Evolutionary conservation across 2,797 vertebrate genomes (phyloP).

Genomic region (Limnodromus scolopaceus): DNA sequence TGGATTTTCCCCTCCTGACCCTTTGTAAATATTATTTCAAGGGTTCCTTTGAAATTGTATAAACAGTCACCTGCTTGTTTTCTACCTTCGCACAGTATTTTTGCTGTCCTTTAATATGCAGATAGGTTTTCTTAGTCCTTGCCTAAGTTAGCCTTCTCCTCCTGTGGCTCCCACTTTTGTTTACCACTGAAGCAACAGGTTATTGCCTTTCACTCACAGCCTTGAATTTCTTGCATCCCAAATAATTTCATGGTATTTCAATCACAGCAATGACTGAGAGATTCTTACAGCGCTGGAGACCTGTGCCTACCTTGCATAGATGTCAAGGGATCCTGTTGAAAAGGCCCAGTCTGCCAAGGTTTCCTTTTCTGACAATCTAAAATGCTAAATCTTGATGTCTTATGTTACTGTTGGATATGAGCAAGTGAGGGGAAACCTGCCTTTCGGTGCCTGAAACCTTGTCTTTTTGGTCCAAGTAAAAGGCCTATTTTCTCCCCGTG

Average conservation of each 20-base stretch:
- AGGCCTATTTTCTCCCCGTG: background rate
- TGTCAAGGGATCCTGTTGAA: background rate
- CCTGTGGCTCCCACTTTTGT: background rate
- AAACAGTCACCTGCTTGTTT: constrained; percentile 43
- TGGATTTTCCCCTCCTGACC: constrained; percentile 2
- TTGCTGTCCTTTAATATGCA: background rate
- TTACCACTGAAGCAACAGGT: constrained; percentile 7
- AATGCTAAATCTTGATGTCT: background rate
- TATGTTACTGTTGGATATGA: background rate
- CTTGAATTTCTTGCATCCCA: background rate
- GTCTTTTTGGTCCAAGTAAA: background rate
- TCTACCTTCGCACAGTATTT: background rate
- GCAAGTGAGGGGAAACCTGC: background rate
- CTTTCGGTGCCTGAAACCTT: background rate
- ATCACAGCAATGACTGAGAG: background rate
- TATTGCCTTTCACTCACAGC: constrained; percentile 8
- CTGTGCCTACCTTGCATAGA: background rate
- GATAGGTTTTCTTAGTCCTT: background rate
- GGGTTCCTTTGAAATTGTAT: background rate
- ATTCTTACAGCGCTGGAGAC: background rate
- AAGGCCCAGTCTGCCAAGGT: background rate
- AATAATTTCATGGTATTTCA: background rate
- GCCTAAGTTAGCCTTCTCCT: background rate
- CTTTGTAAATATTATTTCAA: constrained; percentile 42
- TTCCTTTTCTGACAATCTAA: background rate